A percentile compares a stretch with the other conserved stretches of the same genome.
phyloP scores from a whole-genome alignment of 2,797 vertebrate species.

The Labroides dimidiatus region DNA sequence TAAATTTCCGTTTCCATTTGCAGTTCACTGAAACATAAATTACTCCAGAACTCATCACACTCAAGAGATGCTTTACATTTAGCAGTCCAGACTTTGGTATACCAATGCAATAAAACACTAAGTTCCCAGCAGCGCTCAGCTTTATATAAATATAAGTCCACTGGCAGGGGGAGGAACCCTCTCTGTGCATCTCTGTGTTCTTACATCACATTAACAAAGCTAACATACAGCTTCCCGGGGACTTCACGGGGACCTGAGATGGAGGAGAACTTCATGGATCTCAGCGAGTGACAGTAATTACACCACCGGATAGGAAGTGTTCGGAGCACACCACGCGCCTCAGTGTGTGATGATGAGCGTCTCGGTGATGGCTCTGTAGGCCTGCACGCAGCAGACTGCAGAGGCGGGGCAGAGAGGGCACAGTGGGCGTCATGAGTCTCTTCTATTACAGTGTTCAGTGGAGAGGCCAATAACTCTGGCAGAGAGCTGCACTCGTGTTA shows the following conservation, averaged over 20 bases:
- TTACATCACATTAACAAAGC: neutral
- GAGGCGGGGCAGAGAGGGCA: slow-evolving; percentile 32
- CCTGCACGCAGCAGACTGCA: slow-evolving; percentile 36
- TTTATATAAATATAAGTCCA: neutral
- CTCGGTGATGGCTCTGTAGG: neutral
- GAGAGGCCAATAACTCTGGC: slow-evolving; percentile 43
- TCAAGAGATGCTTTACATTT: neutral
- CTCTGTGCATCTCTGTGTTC: neutral
- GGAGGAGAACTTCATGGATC: neutral
- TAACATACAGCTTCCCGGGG: neutral
- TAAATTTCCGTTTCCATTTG: too few relatives aligned
- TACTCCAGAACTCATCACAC: neutral
- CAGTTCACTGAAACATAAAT: neutral
- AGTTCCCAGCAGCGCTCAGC: neutral
- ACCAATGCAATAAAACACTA: neutral
- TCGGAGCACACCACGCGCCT: neutral
- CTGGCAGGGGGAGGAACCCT: neutral
- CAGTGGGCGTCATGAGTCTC: slow-evolving; percentile 38
- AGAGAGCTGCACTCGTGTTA: slow-evolving; percentile 35
- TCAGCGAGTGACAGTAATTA: slow-evolving; percentile 13
- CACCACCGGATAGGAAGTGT: neutral
- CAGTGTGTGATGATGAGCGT: slow-evolving; percentile 10
- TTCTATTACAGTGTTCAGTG: slow-evolving; percentile 18
- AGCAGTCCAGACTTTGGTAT: neutral
- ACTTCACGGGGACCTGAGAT: neutral